Evolutionary conservation across 1,140 invertebrate genomes (phyloP), one percentile per base, ranked within the genome.

Genomic region (Drosophila sturtevanti): DNA sequence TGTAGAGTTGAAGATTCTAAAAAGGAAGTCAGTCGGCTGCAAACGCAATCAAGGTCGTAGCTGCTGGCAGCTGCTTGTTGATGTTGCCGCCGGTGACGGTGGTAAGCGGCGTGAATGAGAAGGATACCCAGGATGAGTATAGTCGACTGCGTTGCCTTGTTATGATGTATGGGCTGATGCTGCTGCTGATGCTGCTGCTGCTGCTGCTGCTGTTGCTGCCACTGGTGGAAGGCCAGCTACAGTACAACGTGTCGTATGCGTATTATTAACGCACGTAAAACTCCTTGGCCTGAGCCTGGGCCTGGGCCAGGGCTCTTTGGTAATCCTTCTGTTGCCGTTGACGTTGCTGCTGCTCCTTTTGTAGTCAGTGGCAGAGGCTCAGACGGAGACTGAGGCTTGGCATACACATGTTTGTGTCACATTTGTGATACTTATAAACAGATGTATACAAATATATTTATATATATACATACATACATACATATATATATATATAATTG

Each of bases 401-500:
- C 72, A 72, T 87, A 86, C 81, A 86, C 81, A 87, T 87, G 82
- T 82, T 87, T 89, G 68, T 87, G 82, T 89, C 82, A 87, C 84
- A 87, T 82, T 86, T 87, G 71, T 75, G 76, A 71, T 75, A 77
- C 71, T 74, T 65, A 77, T 52, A 65, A 21, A 48, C 16, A 63
- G n/a, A 63, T 24, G 31, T 18, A 63, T 35, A 55, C 11, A 61
- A 21, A 35, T 44, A 24, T 9, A 24, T 59, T 38, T 22, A 37
- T 4, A n/a, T 54, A 22, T 10, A n/a, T n/a, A n/a, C n/a, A n/a
- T n/a, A n/a, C n/a, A n/a, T n/a, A n/a, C n/a, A 35, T 54, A 41
- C 31, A 44, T 41, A 21, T 54, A 22, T 51, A 58, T 63, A 63
- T 70, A 71, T 62, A 70, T 66, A 59, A 31, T 31, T 41, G 38